phyloP scores from a whole-genome alignment of 2,797 vertebrate genomes.

The Mus caroli region DNA sequence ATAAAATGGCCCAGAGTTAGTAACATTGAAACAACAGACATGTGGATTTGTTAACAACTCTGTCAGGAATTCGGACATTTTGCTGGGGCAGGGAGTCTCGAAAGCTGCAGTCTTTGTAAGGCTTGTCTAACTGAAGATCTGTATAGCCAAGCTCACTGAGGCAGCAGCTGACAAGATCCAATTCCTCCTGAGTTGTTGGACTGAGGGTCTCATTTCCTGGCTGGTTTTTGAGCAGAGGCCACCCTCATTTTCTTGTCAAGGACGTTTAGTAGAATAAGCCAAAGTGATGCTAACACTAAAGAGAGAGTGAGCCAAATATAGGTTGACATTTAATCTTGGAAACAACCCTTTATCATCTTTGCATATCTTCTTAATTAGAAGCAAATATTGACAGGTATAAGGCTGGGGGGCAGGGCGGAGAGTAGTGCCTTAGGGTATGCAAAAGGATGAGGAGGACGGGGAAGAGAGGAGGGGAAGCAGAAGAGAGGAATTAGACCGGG shows the following conservation, averaged over 20 bases:
- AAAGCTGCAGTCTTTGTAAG: neutral
- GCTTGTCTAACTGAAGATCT: neutral
- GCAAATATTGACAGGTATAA: neutral
- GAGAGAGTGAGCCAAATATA: neutral
- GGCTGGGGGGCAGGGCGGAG: neutral
- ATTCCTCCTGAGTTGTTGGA: neutral
- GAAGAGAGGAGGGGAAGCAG: neutral
- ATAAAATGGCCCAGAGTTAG: neutral
- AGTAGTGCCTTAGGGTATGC: neutral
- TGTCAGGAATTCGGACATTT: neutral
- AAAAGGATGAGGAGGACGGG: neutral
- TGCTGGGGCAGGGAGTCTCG: neutral
- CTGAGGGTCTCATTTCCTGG: neutral
- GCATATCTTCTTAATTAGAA: neutral
- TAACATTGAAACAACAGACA: neutral
- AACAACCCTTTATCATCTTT: neutral
- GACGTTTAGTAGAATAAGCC: neutral
- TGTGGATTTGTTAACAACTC: neutral
- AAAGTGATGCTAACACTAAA: neutral
- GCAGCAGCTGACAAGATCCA: neutral
- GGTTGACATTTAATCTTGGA: neutral
- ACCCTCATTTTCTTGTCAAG: neutral
- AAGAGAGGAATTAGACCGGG: neutral
- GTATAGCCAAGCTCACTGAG: neutral
- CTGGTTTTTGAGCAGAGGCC: neutral